Percentiles rank a stretch among this genome's conserved stretches.
These are phyloP conservation scores for Sebastes hubbsi DNA, from an alignment of 2,797 vertebrate genomes.

Conservation along the genomic window DNA sequence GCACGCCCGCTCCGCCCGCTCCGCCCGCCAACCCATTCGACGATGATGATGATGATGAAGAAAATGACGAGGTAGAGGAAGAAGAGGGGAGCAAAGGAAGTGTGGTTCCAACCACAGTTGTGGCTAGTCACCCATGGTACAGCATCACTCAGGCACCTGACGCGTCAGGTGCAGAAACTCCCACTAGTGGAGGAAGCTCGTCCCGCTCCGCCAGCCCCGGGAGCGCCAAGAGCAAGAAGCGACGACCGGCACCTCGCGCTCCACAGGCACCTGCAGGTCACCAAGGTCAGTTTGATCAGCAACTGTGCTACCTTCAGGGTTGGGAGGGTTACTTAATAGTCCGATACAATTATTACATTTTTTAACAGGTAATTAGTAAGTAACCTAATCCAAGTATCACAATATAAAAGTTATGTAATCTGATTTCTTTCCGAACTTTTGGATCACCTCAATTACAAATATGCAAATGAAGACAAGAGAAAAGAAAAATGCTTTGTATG, in stretches of 20 bases:
- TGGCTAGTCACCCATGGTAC: slow-evolving; percentile 92
- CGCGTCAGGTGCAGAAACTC: slow-evolving; percentile 55
- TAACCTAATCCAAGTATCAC: too few relatives aligned
- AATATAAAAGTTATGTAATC: too few relatives aligned
- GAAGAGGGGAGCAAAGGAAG: slow-evolving; percentile 64
- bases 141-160: slow-evolving; percentile 83
- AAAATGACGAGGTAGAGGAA: slow-evolving; percentile 54
- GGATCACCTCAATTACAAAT: background rate
- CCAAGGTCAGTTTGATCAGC: slow-evolving; percentile 71
- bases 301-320: background rate
- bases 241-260: slow-evolving; percentile 88
- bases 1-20: slow-evolving; percentile 81
- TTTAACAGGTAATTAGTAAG: too few relatives aligned
- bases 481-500: background rate
- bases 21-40: slow-evolving; percentile 92
- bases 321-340: too few relatives aligned
- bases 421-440: background rate
- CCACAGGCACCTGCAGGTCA: slow-evolving; percentile 83
- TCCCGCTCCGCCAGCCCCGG: slow-evolving; percentile 73
- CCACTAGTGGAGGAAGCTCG: slow-evolving; percentile 69
- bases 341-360: too few relatives aligned
- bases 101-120: slow-evolving; percentile 60
- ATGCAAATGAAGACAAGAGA: background rate
- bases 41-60: slow-evolving; percentile 84
- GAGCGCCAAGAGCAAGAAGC: slow-evolving; percentile 88